Evolutionary conservation across 2,113 vertebrate genomes (phyloP).

Genomic region (Phylloscopus trochilus): DNA sequence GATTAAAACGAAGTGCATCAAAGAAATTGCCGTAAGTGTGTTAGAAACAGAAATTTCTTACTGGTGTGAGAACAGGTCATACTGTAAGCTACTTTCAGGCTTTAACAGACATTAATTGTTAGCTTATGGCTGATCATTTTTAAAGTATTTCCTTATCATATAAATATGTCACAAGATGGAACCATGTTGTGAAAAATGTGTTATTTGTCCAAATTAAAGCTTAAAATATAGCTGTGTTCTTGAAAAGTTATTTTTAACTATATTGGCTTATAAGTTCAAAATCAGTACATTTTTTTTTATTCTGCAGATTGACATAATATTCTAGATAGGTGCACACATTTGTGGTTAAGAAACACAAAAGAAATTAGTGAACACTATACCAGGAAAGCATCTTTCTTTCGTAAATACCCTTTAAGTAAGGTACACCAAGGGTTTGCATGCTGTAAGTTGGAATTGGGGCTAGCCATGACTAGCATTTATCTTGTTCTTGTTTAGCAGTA

Average conservation of each 20-base stretch:
- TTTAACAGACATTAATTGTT: not conserved
- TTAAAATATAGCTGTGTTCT: not conserved
- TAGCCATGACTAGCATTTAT: not conserved
- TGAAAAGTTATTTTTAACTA: not conserved
- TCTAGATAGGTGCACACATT: not conserved
- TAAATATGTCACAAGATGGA: not conserved
- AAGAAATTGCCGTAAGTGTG: not conserved
- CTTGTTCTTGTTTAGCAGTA: not conserved
- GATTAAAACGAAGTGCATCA: not conserved
- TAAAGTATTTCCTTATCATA: not conserved
- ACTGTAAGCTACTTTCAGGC: not conserved
- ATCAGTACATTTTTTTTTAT: not conserved
- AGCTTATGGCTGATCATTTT: not conserved
- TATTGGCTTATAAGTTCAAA: not conserved
- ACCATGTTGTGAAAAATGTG: not conserved
- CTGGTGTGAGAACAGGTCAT: not conserved
- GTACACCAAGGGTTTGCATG: not conserved
- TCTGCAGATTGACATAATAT: not conserved
- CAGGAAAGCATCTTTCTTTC: not conserved
- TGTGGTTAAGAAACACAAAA: not conserved
- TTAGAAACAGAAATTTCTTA: not conserved
- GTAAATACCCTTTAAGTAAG: not conserved
- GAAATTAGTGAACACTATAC: not conserved
- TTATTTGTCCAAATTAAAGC: not conserved
- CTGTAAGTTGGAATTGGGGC: not conserved